These are phyloP conservation scores for Drosophila pandora DNA, from an alignment of 1,140 invertebrate species.

Conservation along the genomic window DNA sequence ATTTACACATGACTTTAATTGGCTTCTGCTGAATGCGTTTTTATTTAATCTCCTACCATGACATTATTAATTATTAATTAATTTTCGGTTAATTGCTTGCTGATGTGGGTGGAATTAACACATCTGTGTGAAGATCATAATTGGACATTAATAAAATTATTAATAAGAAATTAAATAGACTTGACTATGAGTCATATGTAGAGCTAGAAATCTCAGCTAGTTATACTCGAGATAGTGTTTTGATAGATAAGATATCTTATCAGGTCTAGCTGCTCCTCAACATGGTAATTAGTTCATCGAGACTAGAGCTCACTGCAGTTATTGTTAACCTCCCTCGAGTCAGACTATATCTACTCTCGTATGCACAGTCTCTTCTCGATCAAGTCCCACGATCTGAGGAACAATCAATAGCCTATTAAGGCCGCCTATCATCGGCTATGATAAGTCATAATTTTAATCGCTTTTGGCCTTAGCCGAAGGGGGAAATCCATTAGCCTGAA, in stretches of 20 bases:
- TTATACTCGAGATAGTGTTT: background rate
- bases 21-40: slow-evolving; percentile 48
- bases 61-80: slow-evolving; percentile 48
- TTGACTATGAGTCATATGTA: background rate
- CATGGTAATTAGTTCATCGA: slow-evolving; percentile 25
- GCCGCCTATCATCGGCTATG: slow-evolving; percentile 2
- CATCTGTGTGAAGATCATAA: slow-evolving; percentile 29
- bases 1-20: slow-evolving; percentile 28
- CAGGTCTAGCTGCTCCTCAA: slow-evolving; percentile 1
- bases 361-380: slow-evolving; percentile 43
- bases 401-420: slow-evolving; percentile 40
- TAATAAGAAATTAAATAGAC: background rate
- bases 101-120: slow-evolving; percentile 42
- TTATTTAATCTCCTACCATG: slow-evolving; percentile 48
- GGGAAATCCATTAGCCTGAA: slow-evolving; percentile 40
- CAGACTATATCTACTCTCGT: slow-evolving; percentile 38
- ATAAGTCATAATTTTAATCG: slow-evolving; percentile 58
- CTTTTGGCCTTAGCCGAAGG: slow-evolving; percentile 40
- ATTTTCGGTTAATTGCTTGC: slow-evolving; percentile 36
- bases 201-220: background rate
- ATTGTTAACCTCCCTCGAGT: slow-evolving; percentile 15
- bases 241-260: slow-evolving; percentile 21
- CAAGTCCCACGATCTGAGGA: slow-evolving; percentile 33
- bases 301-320: slow-evolving; percentile 22
- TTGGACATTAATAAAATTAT: slow-evolving; percentile 1